Evolutionary conservation across 2,888 invertebrate genomes (phyloP), one percentile per base, ranked within the genome.

Genomic region (Oxystoma pomonae): DNA sequence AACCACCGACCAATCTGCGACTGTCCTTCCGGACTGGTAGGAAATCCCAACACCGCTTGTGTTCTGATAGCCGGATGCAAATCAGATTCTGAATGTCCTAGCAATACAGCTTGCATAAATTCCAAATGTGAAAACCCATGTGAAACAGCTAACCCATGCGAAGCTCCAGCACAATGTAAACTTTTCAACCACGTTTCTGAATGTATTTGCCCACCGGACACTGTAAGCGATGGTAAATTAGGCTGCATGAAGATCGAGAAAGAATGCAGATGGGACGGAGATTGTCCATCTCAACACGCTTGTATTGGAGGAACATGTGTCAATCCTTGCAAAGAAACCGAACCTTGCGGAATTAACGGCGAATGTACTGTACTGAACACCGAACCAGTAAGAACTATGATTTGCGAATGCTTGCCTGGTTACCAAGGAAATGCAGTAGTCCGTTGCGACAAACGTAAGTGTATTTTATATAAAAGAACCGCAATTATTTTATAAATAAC

Each of bases 351-450:
- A 5, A 84, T 85, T 1, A 92, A 93, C 74, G 89, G 93, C 0
- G 83, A 87, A 64, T 94, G 94, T 75, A 87, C 86, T 66, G 89
- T 92, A 1, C 81, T 91, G 35, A 90, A 94, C 75, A 93, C 94
- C 0, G 82, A 87, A 58, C 93, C 94, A 9, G 90, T 95, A 0
- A 85, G 91, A 75, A 94, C 94, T 7, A 91, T 95, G 90, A 87
- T 92, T 66, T 96, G 95, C 75, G 90, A 92, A 79, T 96, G 96
- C 77, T 77, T 90, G 55, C 90, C 91, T 49, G 94, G 94, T 65
- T 94, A 90, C 76, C 88, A 88, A 79, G 96, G 95, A 77, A 92
- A 94, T 77, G 94, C 95, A 18, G 89, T 92, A 7, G 84, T 90
- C 9, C 88, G 90, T 75, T 96, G 95, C 75, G 89, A 91, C 71